Percentiles rank a stretch among this genome's conserved stretches.
phyloP scores from a whole-genome alignment of 2,113 vertebrate genomes.

The Epinephelus cyanopodus region DNA sequence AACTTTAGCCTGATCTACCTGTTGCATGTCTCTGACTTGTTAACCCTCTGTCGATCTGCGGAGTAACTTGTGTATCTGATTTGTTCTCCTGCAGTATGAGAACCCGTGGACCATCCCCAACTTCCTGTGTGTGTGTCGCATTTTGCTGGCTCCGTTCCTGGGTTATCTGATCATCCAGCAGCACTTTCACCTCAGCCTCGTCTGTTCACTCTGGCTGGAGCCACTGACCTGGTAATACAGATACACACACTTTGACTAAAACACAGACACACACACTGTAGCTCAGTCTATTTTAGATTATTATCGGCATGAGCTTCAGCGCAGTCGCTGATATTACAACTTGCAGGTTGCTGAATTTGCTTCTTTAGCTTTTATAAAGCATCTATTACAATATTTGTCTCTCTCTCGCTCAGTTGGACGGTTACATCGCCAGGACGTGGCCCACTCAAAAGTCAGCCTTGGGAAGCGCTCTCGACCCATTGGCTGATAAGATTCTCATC shows the following conservation, averaged over 20 bases:
- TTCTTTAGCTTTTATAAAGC: not conserved
- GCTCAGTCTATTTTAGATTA: no score
- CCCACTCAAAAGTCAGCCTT: slow-evolving; percentile 96
- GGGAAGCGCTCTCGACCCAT: slow-evolving; percentile 96
- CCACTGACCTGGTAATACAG: slow-evolving; percentile 92
- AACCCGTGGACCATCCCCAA: slow-evolving; percentile 99
- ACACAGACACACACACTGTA: not conserved
- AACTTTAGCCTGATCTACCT: not conserved
- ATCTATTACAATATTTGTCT: not conserved
- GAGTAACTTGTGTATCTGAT: not conserved
- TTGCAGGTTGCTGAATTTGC: not conserved
- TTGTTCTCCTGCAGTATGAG: slow-evolving; percentile 88
- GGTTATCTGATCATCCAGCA: slow-evolving; percentile 94
- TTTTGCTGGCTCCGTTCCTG: slow-evolving; percentile 91
- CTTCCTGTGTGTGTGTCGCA: slow-evolving; percentile 93
- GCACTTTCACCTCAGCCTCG: slow-evolving; percentile 92
- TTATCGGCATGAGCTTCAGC: no score
- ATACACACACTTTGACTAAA: not conserved
- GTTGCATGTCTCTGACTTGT: not conserved
- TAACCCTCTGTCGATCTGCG: not conserved
- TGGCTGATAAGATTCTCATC: slow-evolving; percentile 99
- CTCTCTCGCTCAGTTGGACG: slow-evolving; percentile 89
- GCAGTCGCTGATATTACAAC: no score
- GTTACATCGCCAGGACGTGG: slow-evolving; percentile 98
- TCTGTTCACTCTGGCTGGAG: slow-evolving; percentile 93